Percentiles rank a stretch among this genome's conserved stretches.
phyloP scores from a whole-genome alignment of 2,797 vertebrate genomes.

The Chelmon rostratus region DNA sequence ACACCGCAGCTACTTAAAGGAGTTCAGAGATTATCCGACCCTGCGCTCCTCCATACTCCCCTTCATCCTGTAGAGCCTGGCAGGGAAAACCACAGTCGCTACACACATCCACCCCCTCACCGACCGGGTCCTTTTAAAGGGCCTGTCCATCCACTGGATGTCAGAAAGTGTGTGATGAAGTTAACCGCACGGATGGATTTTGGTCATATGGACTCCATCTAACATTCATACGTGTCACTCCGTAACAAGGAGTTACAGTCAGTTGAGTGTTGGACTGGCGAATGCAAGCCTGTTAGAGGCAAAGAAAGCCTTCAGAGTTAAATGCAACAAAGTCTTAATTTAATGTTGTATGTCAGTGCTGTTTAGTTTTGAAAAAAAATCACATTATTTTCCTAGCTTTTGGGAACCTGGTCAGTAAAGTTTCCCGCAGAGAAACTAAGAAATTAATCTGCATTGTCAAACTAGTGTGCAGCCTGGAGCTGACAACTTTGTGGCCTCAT shows the following conservation, averaged over 20 bases:
- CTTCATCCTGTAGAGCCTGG: constrained; percentile 87
- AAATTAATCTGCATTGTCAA: constrained; percentile 51
- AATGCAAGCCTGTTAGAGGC: constrained; percentile 42
- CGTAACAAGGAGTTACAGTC: constrained; percentile 16
- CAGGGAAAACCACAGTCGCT: constrained; percentile 24
- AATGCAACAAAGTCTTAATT: constrained; percentile 81
- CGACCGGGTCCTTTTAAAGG: constrained; percentile 2
- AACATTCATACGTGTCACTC: constrained; percentile 19
- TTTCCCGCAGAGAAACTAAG: constrained; percentile 27
- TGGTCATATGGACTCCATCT: constrained; percentile 33
- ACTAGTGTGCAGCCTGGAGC: constrained; percentile 68
- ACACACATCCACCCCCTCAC: constrained; percentile 17
- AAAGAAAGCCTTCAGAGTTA: constrained; percentile 38
- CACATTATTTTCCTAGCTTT: constrained; percentile 25
- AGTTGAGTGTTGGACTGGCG: constrained; percentile 37
- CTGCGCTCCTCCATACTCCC: constrained; percentile 93
- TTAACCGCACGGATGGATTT: constrained; percentile 39
- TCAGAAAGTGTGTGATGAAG: constrained; percentile 34
- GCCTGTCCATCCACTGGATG: constrained; percentile 34
- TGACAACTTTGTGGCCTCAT: constrained; percentile 45
- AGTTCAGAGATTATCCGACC: constrained; percentile 94
- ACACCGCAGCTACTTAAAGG: constrained; percentile 93
- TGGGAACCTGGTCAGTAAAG: constrained; percentile 25
- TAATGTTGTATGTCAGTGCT: constrained; percentile 52
- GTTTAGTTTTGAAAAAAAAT: constrained; percentile 3